These are phyloP conservation scores for Tetranychus cinnabarinus DNA, from an alignment of 1,140 invertebrate genomes.

Conservation along the genomic window DNA sequence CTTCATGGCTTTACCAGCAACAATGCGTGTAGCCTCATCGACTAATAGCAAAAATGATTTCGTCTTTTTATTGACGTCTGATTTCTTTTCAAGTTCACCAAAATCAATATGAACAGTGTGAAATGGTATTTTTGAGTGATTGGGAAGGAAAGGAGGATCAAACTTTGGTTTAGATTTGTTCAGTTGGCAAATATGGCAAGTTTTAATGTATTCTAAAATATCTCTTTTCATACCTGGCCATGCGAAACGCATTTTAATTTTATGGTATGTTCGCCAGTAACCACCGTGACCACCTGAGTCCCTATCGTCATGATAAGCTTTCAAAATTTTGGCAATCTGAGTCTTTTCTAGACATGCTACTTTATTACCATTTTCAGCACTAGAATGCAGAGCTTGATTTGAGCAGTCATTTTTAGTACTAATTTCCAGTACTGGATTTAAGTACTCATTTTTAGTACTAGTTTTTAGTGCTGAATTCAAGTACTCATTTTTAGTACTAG, in stretches of 20 bases:
- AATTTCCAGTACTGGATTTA: not conserved
- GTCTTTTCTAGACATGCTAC: not conserved
- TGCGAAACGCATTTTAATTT: not conserved
- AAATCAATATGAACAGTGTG: not conserved
- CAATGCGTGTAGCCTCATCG: not conserved
- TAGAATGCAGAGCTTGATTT: not conserved
- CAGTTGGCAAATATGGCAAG: not conserved
- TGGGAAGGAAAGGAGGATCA: not conserved
- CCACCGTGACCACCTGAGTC: not conserved
- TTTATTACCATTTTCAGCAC: not conserved
- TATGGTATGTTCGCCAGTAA: not conserved
- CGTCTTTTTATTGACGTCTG: not conserved
- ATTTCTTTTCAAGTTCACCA: not conserved
- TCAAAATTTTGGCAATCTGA: not conserved
- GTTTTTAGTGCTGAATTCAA: not conserved
- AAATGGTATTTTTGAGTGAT: not conserved
- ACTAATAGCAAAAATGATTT: not conserved
- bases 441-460: too few relatives aligned
- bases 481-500: not conserved
- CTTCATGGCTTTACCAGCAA: not conserved
- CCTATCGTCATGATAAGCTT: not conserved
- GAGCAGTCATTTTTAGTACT: not conserved
- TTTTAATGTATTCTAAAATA: not conserved
- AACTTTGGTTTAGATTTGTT: not conserved
- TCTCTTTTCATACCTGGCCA: constrained; percentile 1